Conservation (phyloP, 2,888 invertebrate genomes). For the Eristalis intricaria region DNA sequence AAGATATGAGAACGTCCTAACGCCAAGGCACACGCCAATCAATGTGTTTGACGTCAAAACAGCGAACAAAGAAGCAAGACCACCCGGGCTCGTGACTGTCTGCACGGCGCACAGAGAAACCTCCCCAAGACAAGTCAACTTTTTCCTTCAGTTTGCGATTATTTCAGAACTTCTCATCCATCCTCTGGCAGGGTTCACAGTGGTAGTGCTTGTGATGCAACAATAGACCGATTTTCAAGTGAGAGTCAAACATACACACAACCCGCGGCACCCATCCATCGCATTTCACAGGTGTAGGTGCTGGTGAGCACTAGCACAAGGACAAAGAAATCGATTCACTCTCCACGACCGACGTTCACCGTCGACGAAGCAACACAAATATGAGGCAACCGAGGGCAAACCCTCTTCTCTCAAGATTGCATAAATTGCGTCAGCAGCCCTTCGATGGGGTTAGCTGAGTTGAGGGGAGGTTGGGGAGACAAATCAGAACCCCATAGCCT, state of each 20-base stretch:
- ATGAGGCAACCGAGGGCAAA: slow-evolving; percentile 8
- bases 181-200: neutral
- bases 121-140: slow-evolving; percentile 1
- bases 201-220: slow-evolving; percentile 35
- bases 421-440: slow-evolving; percentile 61
- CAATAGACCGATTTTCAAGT: slow-evolving; percentile 36
- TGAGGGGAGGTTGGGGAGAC: neutral
- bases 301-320: slow-evolving; percentile 38
- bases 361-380: slow-evolving; percentile 16
- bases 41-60: slow-evolving; percentile 57
- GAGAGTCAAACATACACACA: slow-evolving; percentile 27
- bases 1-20: slow-evolving; percentile 17
- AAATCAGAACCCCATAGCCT: slow-evolving; percentile 13
- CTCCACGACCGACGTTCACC: slow-evolving; percentile 11
- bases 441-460: neutral
- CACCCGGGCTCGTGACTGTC: slow-evolving; percentile 23
- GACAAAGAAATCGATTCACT: slow-evolving; percentile 64
- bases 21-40: slow-evolving; percentile 35
- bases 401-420: slow-evolving; percentile 41
- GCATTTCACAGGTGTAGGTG: slow-evolving; percentile 38
- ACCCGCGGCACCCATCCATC: slow-evolving; percentile 1
- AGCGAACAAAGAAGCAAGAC: neutral
- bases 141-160: neutral
- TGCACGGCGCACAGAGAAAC: slow-evolving; percentile 36
- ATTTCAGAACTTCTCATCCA: slow-evolving; percentile 8